Percentiles rank a stretch among this genome's conserved stretches.
Evolutionary conservation across 2,888 invertebrate genomes (phyloP).

Genomic region (Eristalinus aeneus): DNA sequence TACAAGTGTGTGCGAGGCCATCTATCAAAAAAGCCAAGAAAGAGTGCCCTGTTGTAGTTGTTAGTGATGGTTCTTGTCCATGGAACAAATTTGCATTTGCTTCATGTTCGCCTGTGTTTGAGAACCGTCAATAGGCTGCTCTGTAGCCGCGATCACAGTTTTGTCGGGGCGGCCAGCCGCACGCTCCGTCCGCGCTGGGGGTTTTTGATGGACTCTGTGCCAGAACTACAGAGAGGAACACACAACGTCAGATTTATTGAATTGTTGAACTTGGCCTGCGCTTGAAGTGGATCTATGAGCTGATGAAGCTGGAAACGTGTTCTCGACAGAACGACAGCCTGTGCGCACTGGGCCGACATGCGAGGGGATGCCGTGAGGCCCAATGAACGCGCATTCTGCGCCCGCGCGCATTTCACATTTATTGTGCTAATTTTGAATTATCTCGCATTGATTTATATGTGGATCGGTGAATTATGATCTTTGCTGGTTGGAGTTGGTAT

Average conservation of each 20-base stretch:
- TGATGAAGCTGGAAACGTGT: constrained; percentile 67
- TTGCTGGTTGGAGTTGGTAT: constrained; percentile 28
- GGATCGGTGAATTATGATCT: constrained; percentile 68
- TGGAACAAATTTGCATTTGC: constrained; percentile 70
- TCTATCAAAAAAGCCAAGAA: constrained; percentile 63
- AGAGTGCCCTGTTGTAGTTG: constrained; percentile 56
- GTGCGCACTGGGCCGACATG: background rate
- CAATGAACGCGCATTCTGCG: constrained; percentile 12
- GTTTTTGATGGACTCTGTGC: constrained; percentile 55
- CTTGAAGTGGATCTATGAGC: constrained; percentile 62
- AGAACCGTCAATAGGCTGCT: constrained; percentile 53
- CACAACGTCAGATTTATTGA: constrained; percentile 68
- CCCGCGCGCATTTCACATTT: constrained; percentile 67
- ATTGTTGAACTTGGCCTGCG: constrained; percentile 70
- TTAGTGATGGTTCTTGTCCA: constrained; percentile 67
- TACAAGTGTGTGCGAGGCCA: constrained; percentile 67
- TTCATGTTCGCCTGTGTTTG: constrained; percentile 24
- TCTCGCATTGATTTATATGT: constrained; percentile 68
- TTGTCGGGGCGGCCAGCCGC: constrained; percentile 24
- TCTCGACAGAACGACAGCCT: constrained; percentile 25
- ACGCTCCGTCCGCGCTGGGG: constrained; percentile 3
- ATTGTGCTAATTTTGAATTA: constrained; percentile 71
- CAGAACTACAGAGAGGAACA: constrained; percentile 27
- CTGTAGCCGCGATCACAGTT: background rate
- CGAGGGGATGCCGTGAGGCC: constrained; percentile 26